Percentiles rank a stretch among this genome's conserved stretches.
Evolutionary conservation across 2,888 invertebrate genomes (phyloP).

Genomic region (Eupithecia exiguata): DNA sequence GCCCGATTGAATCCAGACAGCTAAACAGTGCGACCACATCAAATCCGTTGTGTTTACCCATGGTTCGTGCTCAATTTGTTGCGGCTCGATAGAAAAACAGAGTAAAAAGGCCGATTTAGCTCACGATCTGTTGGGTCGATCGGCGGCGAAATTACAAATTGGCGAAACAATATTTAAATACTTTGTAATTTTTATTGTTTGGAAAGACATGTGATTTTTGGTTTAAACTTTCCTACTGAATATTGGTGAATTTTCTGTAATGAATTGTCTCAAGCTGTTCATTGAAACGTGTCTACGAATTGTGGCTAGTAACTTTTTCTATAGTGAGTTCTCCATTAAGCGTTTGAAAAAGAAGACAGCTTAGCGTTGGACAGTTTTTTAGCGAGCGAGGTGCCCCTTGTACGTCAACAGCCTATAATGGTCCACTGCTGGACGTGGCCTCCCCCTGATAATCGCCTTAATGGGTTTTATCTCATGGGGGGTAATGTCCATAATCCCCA

Average conservation of each 20-base stretch:
- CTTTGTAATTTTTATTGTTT: neutral
- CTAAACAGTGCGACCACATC: slow-evolving; percentile 48
- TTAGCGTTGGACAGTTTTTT: neutral
- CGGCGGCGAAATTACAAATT: slow-evolving; percentile 6
- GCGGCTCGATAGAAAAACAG: slow-evolving; percentile 45
- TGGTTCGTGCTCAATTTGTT: slow-evolving; percentile 53
- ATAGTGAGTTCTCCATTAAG: neutral
- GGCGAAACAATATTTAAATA: neutral
- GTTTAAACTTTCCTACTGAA: neutral
- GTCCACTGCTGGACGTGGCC: no score
- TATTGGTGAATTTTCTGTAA: neutral
- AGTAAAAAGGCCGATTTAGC: slow-evolving; percentile 31
- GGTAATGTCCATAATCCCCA: no score
- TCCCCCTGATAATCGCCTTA: no score
- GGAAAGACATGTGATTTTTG: neutral
- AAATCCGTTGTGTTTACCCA: slow-evolving; percentile 49
- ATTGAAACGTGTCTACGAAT: neutral
- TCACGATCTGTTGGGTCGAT: slow-evolving; percentile 11
- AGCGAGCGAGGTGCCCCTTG: neutral
- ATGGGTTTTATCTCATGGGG: no score
- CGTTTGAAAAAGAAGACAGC: neutral
- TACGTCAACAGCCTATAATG: no score
- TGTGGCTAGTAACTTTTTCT: neutral
- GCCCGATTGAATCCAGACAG: slow-evolving; percentile 30
- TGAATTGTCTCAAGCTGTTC: neutral